Conservation (phyloP, 2,113 vertebrate species). For the Nycticorax nycticorax region DNA sequence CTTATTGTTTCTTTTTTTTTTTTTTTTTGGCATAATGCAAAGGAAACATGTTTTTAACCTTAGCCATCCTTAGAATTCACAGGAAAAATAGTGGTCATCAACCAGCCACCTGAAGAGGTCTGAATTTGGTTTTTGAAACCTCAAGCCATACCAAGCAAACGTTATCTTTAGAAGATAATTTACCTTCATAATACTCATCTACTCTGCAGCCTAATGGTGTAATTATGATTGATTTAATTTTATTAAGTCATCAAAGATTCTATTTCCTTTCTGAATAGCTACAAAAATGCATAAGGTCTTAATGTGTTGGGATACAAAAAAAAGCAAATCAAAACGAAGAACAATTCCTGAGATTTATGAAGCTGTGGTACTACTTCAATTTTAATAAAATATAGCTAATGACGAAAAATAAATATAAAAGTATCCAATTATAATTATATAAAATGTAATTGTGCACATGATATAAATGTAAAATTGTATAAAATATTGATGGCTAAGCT, state of each 20-base stretch:
- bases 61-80: background rate
- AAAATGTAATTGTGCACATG: slow-evolving; percentile 6
- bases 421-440: background rate
- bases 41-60: background rate
- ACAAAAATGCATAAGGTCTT: background rate
- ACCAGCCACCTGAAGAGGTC: background rate
- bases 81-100: background rate
- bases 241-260: slow-evolving; percentile 22
- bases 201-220: background rate
- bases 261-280: slow-evolving; percentile 25
- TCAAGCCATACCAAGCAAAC: background rate
- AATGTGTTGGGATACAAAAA: background rate
- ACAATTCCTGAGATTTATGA: slow-evolving; percentile 25
- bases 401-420: slow-evolving; percentile 4
- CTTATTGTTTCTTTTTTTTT: background rate
- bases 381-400: slow-evolving; percentile 9
- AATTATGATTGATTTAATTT: slow-evolving; percentile 37
- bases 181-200: background rate
- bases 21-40: background rate
- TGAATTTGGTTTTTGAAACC: background rate
- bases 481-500: background rate
- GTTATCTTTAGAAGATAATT: background rate
- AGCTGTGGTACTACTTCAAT: background rate
- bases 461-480: background rate
- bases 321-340: background rate